Percentiles rank a stretch among this genome's conserved stretches.
Conservation (phyloP, 37 sponge, comb jelly and placozoan genomes). For the Halisarca cf. caerulea region DNA sequence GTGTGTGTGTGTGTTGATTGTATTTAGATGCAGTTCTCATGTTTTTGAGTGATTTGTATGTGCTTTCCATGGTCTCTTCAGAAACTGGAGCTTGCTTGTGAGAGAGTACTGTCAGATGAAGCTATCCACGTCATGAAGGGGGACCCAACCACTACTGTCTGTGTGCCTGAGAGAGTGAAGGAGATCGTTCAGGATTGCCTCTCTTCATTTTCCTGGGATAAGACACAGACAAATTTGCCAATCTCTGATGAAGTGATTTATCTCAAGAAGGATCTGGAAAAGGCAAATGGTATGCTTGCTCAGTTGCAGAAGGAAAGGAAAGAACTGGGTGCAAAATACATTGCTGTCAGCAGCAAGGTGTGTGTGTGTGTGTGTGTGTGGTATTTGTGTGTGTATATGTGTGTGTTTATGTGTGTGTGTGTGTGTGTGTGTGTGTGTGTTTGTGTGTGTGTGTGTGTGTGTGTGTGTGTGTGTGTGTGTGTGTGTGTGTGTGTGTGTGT, state of each 20-base stretch:
- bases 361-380: conserved; percentile 20
- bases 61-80: too few species aligned
- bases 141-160: conserved; percentile 45
- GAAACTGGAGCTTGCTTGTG: conserved; percentile 60
- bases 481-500: too few species aligned
- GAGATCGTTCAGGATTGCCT: conserved; percentile 63
- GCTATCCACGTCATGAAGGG: conserved; percentile 38
- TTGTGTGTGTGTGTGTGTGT: conserved; percentile 26
- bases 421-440: conserved; percentile 32
- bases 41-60: too few species aligned
- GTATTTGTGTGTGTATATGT: too few species aligned
- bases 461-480: too few species aligned
- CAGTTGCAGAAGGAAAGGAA: conserved; percentile 37
- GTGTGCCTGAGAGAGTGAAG: conserved; percentile 54
- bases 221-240: neutral
- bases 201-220: conserved; percentile 21
- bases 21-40: too few species aligned
- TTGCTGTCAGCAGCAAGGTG: conserved; percentile 56
- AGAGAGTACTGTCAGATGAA: conserved; percentile 38
- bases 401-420: too few species aligned
- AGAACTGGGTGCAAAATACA: conserved; percentile 50
- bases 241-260: conserved; percentile 1
- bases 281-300: conserved; percentile 26
- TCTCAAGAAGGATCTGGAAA: conserved; percentile 61
- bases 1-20: too few species aligned